Base-by-base conservation (phyloP, 2,797 vertebrate species). In the Sebastes hopkinsi region DNA sequence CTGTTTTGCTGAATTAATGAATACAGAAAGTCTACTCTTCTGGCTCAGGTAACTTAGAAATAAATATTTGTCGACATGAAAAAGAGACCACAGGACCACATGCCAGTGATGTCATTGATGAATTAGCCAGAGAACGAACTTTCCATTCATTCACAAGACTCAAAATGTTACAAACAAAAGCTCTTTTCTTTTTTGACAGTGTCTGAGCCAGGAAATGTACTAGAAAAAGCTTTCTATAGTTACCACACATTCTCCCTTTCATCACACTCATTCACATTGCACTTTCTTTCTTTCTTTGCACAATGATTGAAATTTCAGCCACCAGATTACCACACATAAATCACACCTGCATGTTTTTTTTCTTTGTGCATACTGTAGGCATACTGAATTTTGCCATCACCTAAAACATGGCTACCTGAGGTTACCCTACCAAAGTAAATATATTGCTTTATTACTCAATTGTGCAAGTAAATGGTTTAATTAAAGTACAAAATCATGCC, bases 41-140 rank as follows among this genome's bases (percentile, higher is more conserved):
- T 72, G 75, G 16, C 66, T 38, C 20, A 12, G n/a, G 8, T 60
- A 20, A 58, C 32, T 52, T 60, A 5, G 70, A 89, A 81, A 67
- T 59, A 83, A 78, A 82, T 84, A 75, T 74, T 73, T 81, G 74
- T 69, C 14, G 36, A 65, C 59, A 69, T 36, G 5, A 23, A 80
- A 75, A 79, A 65, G 23, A 75, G 11, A 62, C 55, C 38, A 3
- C 62, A 66, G 14, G 36, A 67, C 71, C 82, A 78, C 30, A 64
- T 54, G 65, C 32, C 78, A 74, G 73, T 80, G 61, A 84, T 61
- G 55, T 70, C 32, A 76, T 20, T 67, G 64, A 75, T 71, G 30
- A 18, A 67, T 72, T 55, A 34, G 20, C 25, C 4, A 4, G 46
- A 62, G 2, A 64, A 29, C 65, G 36, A 60, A 75, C n/a, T 67